Percentiles rank a stretch among this genome's conserved stretches.
These are phyloP conservation scores for Steinernema hermaphroditum DNA, from an alignment of 2,888 invertebrate genomes.

Conservation along the genomic window DNA sequence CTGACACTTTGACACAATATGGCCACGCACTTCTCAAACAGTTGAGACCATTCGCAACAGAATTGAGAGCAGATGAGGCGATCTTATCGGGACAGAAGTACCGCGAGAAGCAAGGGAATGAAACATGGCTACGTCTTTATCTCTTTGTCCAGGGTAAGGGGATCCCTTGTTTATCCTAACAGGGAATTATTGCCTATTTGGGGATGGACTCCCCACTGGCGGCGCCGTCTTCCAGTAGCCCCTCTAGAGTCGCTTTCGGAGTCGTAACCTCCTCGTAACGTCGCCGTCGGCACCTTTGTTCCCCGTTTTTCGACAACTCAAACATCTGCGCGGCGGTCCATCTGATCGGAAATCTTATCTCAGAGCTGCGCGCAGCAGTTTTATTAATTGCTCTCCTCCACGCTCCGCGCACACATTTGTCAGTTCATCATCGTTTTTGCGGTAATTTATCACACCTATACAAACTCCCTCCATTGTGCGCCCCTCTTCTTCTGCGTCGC, in stretches of 20 bases:
- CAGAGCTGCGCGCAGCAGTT: constrained; percentile 23
- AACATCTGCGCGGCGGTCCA: constrained; percentile 16
- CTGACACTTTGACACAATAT: constrained; percentile 15
- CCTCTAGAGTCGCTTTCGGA: constrained; percentile 1
- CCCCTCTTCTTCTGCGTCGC: background rate
- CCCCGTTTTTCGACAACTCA: constrained; percentile 20
- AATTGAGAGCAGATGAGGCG: too few relatives aligned
- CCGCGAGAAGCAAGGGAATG: too few relatives aligned
- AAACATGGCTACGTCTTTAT: too few relatives aligned
- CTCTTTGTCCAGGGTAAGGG: too few relatives aligned
- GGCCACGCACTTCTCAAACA: background rate
- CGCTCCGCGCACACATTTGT: constrained; percentile 7
- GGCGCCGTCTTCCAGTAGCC: background rate
- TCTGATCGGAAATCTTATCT: constrained; percentile 26
- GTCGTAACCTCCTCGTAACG: constrained; percentile 17
- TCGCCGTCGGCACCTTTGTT: constrained; percentile 27
- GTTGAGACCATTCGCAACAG: too few relatives aligned
- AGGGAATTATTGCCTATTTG: too few relatives aligned
- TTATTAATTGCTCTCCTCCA: constrained; percentile 20
- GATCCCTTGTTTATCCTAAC: too few relatives aligned
- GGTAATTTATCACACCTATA: constrained; percentile 30
- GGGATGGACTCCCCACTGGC: too few relatives aligned
- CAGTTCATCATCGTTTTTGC: constrained; percentile 31
- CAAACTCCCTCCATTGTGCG: constrained; percentile 9
- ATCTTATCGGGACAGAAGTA: too few relatives aligned